Evolutionary conservation across 2,797 vertebrate species (phyloP).

Genomic region (Scolopax rusticola): DNA sequence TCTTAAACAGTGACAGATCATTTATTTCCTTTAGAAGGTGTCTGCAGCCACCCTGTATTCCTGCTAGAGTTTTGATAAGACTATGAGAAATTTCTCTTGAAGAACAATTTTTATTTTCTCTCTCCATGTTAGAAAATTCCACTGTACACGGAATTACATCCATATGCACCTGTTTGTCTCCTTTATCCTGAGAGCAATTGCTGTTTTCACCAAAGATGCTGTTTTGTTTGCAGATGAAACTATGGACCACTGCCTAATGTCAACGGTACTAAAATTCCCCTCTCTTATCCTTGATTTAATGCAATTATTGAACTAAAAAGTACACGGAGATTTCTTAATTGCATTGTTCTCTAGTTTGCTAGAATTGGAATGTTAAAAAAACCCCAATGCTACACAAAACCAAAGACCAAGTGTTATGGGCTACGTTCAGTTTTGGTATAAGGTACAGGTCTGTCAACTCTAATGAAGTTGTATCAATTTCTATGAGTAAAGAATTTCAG

Average conservation of each 20-base stretch:
- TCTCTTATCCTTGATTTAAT: background rate
- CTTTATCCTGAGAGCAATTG: constrained; percentile 88
- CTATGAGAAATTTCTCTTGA: background rate
- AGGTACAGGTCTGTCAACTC: background rate
- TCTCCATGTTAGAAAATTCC: constrained; percentile 86
- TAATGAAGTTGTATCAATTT: background rate
- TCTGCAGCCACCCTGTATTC: background rate
- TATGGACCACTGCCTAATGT: constrained; percentile 89
- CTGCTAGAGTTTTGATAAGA: background rate
- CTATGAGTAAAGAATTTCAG: background rate
- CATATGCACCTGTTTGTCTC: constrained; percentile 92
- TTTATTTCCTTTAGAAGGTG: background rate
- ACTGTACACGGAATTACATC: constrained; percentile 92
- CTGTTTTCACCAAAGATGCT: constrained; percentile 90
- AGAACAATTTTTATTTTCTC: background rate
- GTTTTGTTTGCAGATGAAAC: constrained; percentile 90
- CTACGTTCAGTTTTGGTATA: background rate
- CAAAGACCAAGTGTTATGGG: background rate
- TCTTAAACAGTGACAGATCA: background rate
- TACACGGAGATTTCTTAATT: background rate
- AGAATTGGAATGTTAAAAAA: background rate
- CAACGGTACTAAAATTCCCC: constrained; percentile 78
- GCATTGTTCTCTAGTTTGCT: background rate
- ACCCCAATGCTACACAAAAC: background rate
- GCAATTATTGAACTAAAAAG: background rate